Evolutionary conservation across 2,888 invertebrate species (phyloP).

Genomic region (Macaria liturata): DNA sequence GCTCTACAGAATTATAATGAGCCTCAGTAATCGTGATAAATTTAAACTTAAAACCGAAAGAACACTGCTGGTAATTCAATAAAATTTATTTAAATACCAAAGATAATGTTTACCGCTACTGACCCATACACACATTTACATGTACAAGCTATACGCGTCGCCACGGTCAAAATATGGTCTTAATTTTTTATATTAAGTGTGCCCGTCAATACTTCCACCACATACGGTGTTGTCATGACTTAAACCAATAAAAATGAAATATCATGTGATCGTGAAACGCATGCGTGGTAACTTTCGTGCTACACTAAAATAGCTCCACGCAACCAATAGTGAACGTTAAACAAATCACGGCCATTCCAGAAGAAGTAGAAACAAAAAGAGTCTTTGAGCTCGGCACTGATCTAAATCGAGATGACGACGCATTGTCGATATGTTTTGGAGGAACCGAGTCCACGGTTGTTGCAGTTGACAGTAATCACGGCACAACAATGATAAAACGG

Average conservation of each 20-base stretch:
- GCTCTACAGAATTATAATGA: conserved; percentile 26
- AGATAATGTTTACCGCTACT: conserved; percentile 52
- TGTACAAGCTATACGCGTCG: conserved; percentile 53
- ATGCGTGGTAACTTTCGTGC: conserved; percentile 65
- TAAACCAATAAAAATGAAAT: conserved; percentile 77
- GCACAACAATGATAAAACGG: conserved; percentile 74
- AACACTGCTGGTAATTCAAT: conserved; percentile 44
- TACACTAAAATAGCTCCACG: conserved; percentile 66
- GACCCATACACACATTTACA: conserved; percentile 51
- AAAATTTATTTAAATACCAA: conserved; percentile 46
- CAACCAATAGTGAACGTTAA: conserved; percentile 50
- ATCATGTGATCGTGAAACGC: conserved; percentile 68
- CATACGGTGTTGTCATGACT: conserved; percentile 78
- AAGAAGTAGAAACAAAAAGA: conserved; percentile 35
- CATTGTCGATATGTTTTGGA: conserved; percentile 53
- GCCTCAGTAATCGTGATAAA: conserved; percentile 22
- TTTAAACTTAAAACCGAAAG: conserved; percentile 17
- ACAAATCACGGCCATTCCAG: conserved; percentile 50
- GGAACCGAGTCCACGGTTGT: conserved; percentile 55
- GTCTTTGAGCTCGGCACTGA: conserved; percentile 7
- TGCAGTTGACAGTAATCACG: conserved; percentile 78
- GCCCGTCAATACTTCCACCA: conserved; percentile 68
- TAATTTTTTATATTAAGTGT: conserved; percentile 68
- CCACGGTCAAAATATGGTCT: conserved; percentile 67
- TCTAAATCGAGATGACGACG: conserved; percentile 46